Evolutionary conservation across 2,797 vertebrate species (phyloP), one percentile per base, ranked within the genome.

Genomic region (Phaenicophaeus curvirostris): DNA sequence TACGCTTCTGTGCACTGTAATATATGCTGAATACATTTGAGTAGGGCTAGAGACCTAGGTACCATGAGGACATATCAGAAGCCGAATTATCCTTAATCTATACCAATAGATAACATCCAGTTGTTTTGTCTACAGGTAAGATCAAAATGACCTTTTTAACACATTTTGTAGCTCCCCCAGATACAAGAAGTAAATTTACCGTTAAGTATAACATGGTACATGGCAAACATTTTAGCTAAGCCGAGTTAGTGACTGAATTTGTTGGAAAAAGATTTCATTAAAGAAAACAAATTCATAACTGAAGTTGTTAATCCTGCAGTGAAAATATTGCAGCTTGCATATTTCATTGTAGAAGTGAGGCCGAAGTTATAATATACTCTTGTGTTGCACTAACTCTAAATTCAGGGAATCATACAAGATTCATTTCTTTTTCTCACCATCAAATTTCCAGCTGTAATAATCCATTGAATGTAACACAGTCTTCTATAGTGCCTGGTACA

Each of bases 211-310:
- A 63, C 20, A 83, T 37, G 30, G 37, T 54, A 71, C 27, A 54
- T 44, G 31, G 54, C 44, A 95, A 94, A 92, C 95, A 71, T 95
- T 94, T 84, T 72, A 90, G 33, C 33, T 90, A 71, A 78, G 53
- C 24, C 58, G 66, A 24, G 46, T 71, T 85, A 93, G 37, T n/a
- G 50, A 87, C 48, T 77, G 39, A 92, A 92, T 92, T 74, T 87
- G 11, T 72, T 33, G 17, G 48, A n/a, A 87, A 92, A 90, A 77
- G 5, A 35, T 75, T 93, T 84, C 46, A 68, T 90, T 87, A 72
- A 80, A 89, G 16, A 74, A 83, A 77, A 85, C 39, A 63, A 57
- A n/a, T 11, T 8, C 9, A 4, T 65, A 81, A 35, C 6, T 51
- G 19, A 51, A 67, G 67, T 59, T 61, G 16, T 1, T 13, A 65